These are phyloP conservation scores for Manis pentadactyla DNA, from an alignment of 2,797 vertebrate species.

Conservation along the genomic window DNA sequence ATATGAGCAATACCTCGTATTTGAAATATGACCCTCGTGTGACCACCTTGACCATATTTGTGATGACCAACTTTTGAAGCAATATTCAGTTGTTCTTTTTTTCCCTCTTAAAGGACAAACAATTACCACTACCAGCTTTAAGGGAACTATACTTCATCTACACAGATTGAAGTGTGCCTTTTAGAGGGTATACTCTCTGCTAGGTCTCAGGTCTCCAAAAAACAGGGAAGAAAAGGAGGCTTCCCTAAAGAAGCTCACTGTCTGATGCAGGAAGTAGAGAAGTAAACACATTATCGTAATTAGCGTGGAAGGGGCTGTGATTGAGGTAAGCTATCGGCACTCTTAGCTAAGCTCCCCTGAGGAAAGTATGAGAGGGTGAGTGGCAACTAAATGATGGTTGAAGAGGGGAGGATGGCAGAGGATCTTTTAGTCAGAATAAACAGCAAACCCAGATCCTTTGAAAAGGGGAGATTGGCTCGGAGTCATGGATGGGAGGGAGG, in stretches of 20 bases:
- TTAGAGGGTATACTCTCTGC: neutral
- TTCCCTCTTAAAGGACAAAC: neutral
- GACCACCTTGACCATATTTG: neutral
- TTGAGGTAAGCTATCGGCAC: conserved; percentile 48
- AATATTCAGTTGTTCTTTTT: neutral
- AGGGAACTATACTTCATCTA: neutral
- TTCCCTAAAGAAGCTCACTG: neutral
- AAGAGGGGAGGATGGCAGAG: neutral
- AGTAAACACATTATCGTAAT: conserved; percentile 48
- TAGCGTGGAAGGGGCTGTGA: neutral
- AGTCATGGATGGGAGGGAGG: neutral
- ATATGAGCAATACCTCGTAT: neutral
- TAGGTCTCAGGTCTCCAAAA: neutral
- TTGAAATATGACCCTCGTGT: neutral
- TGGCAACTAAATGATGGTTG: neutral
- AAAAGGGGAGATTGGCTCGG: neutral
- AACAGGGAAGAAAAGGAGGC: neutral
- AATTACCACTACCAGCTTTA: neutral
- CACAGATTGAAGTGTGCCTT: neutral
- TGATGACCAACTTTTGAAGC: neutral
- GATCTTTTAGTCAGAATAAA: neutral
- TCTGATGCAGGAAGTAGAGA: neutral
- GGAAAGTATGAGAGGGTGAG: neutral
- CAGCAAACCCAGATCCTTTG: neutral
- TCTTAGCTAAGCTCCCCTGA: neutral